Evolutionary conservation across 2,797 vertebrate species (phyloP).

Genomic region (Sebastes minor): DNA sequence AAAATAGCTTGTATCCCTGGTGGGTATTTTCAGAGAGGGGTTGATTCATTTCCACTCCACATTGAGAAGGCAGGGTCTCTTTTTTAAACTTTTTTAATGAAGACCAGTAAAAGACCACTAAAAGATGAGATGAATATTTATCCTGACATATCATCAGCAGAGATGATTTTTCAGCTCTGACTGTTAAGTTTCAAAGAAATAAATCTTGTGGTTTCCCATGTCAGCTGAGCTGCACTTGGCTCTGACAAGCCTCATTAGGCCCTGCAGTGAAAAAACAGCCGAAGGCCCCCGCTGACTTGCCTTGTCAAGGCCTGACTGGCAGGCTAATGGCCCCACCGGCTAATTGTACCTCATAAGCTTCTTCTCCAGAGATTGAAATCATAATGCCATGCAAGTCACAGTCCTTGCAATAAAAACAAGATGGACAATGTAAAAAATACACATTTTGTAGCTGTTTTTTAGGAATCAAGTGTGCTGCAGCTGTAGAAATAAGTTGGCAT

Average conservation of each 20-base stretch:
- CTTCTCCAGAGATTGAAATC: constrained; percentile 4
- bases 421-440: background rate
- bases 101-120: background rate
- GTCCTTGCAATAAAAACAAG: background rate
- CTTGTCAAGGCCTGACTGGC: constrained; percentile 30
- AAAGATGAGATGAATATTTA: background rate
- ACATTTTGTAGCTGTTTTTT: background rate
- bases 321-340: constrained; percentile 42
- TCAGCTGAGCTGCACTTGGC: constrained; percentile 7
- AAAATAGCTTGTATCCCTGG: background rate
- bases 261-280: background rate
- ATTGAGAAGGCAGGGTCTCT: background rate
- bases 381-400: background rate
- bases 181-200: constrained; percentile 3
- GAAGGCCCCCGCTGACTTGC: background rate
- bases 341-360: constrained; percentile 41
- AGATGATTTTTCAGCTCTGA: constrained; percentile 16
- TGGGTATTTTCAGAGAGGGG: constrained; percentile 14
- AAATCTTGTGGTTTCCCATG: background rate
- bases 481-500: background rate
- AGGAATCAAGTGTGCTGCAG: background rate
- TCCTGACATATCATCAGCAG: background rate
- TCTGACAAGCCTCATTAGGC: constrained; percentile 40
- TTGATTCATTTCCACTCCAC: background rate
- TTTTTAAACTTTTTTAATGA: background rate